These are phyloP conservation scores for Cheumatopsyche charites DNA, from an alignment of 1,140 invertebrate species.

Conservation along the genomic window DNA sequence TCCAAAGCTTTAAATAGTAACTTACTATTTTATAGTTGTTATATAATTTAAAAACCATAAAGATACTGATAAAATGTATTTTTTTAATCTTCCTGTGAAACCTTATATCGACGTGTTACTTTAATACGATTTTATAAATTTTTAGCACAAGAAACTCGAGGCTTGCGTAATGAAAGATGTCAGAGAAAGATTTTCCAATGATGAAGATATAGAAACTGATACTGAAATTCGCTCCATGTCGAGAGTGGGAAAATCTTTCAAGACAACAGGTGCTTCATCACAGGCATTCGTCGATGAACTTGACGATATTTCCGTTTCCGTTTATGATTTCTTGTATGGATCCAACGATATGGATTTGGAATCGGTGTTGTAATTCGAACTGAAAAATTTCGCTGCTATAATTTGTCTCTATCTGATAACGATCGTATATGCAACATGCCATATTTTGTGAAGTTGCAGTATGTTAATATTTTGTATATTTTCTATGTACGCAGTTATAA, in stretches of 20 bases:
- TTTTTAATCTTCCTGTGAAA: background rate
- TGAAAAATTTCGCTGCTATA: background rate
- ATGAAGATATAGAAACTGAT: constrained; percentile 63
- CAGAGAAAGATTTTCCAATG: constrained; percentile 64
- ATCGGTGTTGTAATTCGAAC: constrained; percentile 55
- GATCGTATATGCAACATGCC: background rate
- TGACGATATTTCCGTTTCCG: constrained; percentile 62
- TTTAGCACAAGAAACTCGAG: constrained; percentile 69
- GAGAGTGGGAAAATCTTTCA: constrained; percentile 49
- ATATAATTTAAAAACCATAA: too few relatives aligned
- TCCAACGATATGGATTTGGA: constrained; percentile 61
- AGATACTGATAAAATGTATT: background rate
- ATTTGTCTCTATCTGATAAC: constrained; percentile 29
- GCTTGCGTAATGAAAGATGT: constrained; percentile 74
- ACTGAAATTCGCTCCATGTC: constrained; percentile 59
- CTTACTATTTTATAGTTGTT: too few relatives aligned
- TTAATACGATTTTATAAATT: constrained; percentile 12
- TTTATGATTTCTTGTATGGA: constrained; percentile 65
- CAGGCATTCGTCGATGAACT: constrained; percentile 54
- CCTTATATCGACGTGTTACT: background rate
- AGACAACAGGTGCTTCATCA: constrained; percentile 23
- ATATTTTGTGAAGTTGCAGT: too few relatives aligned
- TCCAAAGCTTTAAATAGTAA: too few relatives aligned
- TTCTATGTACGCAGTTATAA: too few relatives aligned
- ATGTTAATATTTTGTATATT: too few relatives aligned